Percentiles rank a stretch among this genome's conserved stretches.
Evolutionary conservation across 2,888 invertebrate species (phyloP).

Genomic region (Gari tellinella): DNA sequence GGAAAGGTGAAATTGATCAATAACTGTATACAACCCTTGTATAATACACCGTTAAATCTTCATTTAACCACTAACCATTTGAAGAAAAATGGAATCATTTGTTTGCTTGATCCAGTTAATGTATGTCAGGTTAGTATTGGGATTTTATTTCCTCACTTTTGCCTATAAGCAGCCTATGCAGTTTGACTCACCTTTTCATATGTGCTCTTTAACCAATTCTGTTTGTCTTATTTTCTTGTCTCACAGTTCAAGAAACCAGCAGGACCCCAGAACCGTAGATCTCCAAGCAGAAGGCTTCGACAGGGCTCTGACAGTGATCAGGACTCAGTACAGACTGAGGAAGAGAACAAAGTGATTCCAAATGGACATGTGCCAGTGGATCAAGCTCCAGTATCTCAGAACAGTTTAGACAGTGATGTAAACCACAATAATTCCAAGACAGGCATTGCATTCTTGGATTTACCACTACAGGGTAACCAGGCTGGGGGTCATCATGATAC

Average conservation of each 20-base stretch:
- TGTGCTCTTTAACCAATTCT: background rate
- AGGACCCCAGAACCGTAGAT: slow-evolving; percentile 78
- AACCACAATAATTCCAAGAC: slow-evolving; percentile 63
- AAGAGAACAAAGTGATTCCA: slow-evolving; percentile 33
- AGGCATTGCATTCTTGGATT: slow-evolving; percentile 75
- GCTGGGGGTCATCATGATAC: slow-evolving; percentile 10
- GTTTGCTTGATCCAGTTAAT: too few relatives aligned
- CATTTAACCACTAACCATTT: too few relatives aligned
- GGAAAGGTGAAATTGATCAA: too few relatives aligned
- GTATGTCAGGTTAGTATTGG: too few relatives aligned
- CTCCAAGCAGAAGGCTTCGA: slow-evolving; percentile 69
- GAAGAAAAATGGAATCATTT: too few relatives aligned
- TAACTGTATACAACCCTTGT: too few relatives aligned
- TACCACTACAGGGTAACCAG: slow-evolving; percentile 64
- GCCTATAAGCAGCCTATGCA: too few relatives aligned
- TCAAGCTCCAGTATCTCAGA: slow-evolving; percentile 15
- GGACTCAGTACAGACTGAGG: slow-evolving; percentile 37
- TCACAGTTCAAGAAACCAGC: slow-evolving; percentile 75
- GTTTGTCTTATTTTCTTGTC: background rate
- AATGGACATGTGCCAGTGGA: slow-evolving; percentile 39
- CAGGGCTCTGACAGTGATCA: slow-evolving; percentile 51
- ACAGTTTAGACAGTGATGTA: slow-evolving; percentile 22
- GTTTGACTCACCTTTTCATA: background rate
- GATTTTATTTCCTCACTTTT: too few relatives aligned
- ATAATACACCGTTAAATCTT: too few relatives aligned